Percentiles rank a stretch among this genome's conserved stretches.
These are phyloP conservation scores for Tyrannus savana DNA, from an alignment of 2,113 vertebrate species.

Conservation along the genomic window DNA sequence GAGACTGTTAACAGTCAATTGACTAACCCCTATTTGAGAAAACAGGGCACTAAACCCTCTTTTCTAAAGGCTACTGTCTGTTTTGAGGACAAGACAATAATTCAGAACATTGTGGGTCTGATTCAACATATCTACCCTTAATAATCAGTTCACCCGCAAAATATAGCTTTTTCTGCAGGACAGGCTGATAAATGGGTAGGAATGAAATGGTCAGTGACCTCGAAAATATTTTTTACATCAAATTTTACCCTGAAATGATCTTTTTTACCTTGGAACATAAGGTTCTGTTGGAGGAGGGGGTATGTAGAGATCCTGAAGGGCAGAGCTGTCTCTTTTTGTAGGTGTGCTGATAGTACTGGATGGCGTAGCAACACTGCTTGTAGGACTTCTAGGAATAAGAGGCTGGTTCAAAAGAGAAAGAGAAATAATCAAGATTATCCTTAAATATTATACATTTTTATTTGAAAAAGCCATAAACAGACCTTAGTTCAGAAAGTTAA, in stretches of 20 bases:
- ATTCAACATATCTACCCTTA: neutral
- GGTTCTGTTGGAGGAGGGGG: conserved; percentile 95
- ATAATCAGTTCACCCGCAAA: neutral
- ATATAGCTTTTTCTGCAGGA: neutral
- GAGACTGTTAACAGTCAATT: neutral
- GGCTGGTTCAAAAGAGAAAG: conserved; percentile 84
- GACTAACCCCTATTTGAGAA: neutral
- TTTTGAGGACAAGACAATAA: neutral
- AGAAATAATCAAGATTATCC: conserved; percentile 62
- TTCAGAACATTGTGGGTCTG: neutral
- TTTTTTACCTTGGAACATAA: conserved; percentile 90
- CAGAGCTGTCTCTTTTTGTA: conserved; percentile 93
- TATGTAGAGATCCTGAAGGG: conserved; percentile 96
- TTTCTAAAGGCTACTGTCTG: neutral
- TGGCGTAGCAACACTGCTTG: conserved; percentile 93
- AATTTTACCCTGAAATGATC: neutral
- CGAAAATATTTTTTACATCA: neutral
- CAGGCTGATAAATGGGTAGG: neutral
- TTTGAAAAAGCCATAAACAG: neutral
- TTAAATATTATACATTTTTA: neutral
- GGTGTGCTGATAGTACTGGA: conserved; percentile 97
- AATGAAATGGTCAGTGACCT: neutral
- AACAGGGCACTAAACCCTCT: neutral
- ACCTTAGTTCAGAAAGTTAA: neutral
- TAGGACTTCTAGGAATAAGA: conserved; percentile 95